phyloP scores from a whole-genome alignment of 1,140 invertebrate genomes.

The Wasmannia auropunctata region DNA sequence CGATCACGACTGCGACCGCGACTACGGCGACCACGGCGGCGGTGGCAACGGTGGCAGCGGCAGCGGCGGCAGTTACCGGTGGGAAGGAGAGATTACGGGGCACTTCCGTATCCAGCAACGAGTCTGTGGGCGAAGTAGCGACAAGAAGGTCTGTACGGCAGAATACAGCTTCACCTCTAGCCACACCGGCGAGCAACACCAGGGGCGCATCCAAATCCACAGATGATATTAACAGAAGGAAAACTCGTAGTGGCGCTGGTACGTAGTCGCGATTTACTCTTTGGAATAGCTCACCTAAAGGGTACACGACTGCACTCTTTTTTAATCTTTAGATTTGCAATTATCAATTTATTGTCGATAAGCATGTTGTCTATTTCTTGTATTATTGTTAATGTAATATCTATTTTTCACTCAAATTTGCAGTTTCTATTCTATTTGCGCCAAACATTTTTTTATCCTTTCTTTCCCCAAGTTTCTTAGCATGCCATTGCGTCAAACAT shows the following conservation, averaged over 20 bases:
- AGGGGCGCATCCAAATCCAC: slow-evolving; percentile 83
- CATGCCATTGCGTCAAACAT: slow-evolving; percentile 5
- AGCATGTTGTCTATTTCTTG: slow-evolving; percentile 2
- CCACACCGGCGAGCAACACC: slow-evolving; percentile 83
- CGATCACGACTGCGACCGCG: background rate
- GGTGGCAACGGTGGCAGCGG: slow-evolving; percentile 33
- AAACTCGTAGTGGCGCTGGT: slow-evolving; percentile 85
- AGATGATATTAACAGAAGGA: slow-evolving; percentile 84
- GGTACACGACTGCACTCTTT: background rate
- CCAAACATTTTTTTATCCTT: background rate
- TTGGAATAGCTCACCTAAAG: background rate
- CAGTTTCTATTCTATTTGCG: background rate
- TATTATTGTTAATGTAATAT: background rate
- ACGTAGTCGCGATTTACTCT: slow-evolving; percentile 72
- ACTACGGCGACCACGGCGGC: slow-evolving; percentile 31
- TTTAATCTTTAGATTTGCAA: slow-evolving; percentile 1
- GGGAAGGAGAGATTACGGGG: slow-evolving; percentile 83
- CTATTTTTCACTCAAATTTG: slow-evolving; percentile 13
- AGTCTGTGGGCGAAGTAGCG: slow-evolving; percentile 80
- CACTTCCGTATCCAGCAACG: slow-evolving; percentile 80
- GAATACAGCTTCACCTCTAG: slow-evolving; percentile 82
- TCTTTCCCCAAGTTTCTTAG: background rate
- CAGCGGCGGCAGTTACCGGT: slow-evolving; percentile 68
- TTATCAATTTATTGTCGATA: slow-evolving; percentile 8
- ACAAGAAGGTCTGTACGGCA: slow-evolving; percentile 84